These are phyloP conservation scores for Psittacula cyanocephala DNA, from an alignment of 2,113 vertebrate species.

Conservation along the genomic window DNA sequence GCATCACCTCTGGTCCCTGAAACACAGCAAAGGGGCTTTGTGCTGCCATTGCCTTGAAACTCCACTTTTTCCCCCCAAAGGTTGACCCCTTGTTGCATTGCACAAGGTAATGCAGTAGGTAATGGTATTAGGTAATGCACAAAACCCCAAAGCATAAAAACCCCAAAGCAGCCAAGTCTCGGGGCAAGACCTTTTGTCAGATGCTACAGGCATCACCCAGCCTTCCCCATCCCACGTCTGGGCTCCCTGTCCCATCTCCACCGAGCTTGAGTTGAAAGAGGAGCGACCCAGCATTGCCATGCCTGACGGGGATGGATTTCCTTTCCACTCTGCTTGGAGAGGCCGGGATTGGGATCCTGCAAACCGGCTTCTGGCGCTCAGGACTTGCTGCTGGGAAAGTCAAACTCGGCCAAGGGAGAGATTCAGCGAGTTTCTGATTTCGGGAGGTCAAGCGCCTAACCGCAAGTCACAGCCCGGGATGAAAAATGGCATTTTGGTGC, in stretches of 20 bases:
- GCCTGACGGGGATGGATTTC: background rate
- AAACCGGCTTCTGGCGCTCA: fast-evolving
- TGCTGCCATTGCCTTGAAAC: background rate
- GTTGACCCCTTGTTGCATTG: background rate
- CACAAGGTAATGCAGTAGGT: fast-evolving
- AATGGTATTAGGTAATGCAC: background rate
- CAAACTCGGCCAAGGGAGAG: background rate
- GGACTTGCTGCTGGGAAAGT: background rate
- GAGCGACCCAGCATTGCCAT: fast-evolving
- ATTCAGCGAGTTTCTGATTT: background rate
- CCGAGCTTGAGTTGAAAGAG: background rate
- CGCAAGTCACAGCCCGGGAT: background rate
- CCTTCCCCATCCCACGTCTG: background rate
- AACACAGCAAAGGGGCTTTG: background rate
- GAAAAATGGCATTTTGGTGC: conserved; percentile 53
- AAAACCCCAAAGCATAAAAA: background rate
- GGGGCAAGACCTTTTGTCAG: fast-evolving
- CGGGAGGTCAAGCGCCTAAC: conserved; percentile 11
- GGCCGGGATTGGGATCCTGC: background rate
- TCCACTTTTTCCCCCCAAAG: background rate
- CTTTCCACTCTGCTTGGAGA: background rate
- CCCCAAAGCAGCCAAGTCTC: background rate
- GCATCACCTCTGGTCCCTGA: fast-evolving
- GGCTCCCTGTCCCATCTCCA: background rate
- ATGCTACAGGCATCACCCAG: background rate